phyloP scores from a whole-genome alignment of 1,140 invertebrate genomes.

The Acromyrmex heyeri region DNA sequence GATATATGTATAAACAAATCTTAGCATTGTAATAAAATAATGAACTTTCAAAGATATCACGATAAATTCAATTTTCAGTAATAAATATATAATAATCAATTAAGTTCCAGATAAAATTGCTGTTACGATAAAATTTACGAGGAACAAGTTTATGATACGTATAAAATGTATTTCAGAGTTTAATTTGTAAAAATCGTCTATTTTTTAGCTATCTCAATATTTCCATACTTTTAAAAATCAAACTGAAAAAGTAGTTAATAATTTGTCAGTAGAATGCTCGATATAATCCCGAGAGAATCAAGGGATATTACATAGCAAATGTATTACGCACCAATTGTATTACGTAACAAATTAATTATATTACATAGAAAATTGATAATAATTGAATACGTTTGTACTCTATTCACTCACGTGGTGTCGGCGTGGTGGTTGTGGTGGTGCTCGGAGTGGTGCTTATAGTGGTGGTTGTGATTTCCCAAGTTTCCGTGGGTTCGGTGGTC shows the following conservation, averaged over 20 bases:
- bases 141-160: background rate
- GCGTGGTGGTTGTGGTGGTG: slow-evolving; percentile 89
- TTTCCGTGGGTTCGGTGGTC: slow-evolving; percentile 80
- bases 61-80: background rate
- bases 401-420: slow-evolving; percentile 89
- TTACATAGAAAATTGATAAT: slow-evolving; percentile 26
- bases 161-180: background rate
- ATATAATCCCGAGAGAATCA: background rate
- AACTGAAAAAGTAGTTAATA: background rate
- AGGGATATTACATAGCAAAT: too few relatives aligned
- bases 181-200: background rate
- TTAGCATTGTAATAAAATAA: background rate
- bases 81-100: slow-evolving; percentile 22
- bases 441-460: slow-evolving; percentile 86
- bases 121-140: background rate
- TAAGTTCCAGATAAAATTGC: background rate
- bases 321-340: too few relatives aligned
- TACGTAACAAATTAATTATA: background rate
- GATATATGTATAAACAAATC: background rate
- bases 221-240: background rate
- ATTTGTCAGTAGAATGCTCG: background rate
- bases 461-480: slow-evolving; percentile 85
- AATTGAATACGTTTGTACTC: slow-evolving; percentile 70
- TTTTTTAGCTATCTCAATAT: background rate
- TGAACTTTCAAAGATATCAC: background rate